Evolutionary conservation across 2,888 invertebrate genomes (phyloP), one percentile per base, ranked within the genome.

Genomic region (Leucophenga maculata): DNA sequence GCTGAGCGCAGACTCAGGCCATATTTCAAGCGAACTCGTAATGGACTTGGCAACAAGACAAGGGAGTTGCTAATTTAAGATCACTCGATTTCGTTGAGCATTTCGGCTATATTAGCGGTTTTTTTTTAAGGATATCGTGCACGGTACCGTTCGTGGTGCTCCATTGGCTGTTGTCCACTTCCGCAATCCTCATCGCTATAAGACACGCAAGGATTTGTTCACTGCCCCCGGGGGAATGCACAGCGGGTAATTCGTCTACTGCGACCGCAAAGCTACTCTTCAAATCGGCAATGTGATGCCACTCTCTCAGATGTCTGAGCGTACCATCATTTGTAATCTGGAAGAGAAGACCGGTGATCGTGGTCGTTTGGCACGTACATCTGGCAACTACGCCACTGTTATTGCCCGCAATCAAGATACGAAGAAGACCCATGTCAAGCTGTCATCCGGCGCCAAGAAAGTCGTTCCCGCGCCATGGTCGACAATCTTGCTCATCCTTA

Each of bases 321-420:
- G 99, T 92, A 99, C 99, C 69, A 97, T 99, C 88, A 95, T 99
- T 55, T 99, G 99, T 90, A 99, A 99, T 89, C 89, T 99, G 86
- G 99, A 99, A 89, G 99, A 99, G 90, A 99, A 99, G 90, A 96
- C 97, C 86, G 99, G 99, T 75, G 99, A 99, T 89, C 92, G 99
- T 85, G 99, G 99, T 85, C 95, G 98, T 87, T 91, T 99, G 82
- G 99, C 99, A 46, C 93, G 98, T 85, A 96, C 98, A 50, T 99
- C 99, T 79, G 99, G 98, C 75, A 98, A 99, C 90, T 99, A 99
- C 86, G 99, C 99, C 65, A 99, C 98, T 46, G 97, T 99, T 57
- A 97, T 99, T 86, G 97, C 99, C 65, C 99, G 99, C 91, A 99
- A 99, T 88, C 95, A 95, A 55, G 99, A 99, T 73, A 96, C 98